A percentile compares a stretch with the other conserved stretches of the same genome.
These are phyloP conservation scores for Dolichotis patagonum DNA, from an alignment of 2,113 vertebrate genomes.

Conservation along the genomic window DNA sequence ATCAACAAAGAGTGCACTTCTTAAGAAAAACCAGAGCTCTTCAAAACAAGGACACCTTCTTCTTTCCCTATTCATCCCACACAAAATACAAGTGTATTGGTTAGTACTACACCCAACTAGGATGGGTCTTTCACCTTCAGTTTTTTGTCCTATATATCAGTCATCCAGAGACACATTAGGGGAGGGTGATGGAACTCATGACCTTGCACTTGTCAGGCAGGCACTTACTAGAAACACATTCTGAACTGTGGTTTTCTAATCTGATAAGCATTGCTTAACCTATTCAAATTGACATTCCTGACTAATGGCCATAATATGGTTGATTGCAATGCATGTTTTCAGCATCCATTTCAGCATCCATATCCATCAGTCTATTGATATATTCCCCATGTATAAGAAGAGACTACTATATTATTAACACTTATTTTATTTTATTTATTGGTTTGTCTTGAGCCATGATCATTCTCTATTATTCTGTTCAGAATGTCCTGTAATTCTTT, in stretches of 20 bases:
- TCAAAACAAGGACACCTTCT: neutral
- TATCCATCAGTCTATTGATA: neutral
- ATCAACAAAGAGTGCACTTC: neutral
- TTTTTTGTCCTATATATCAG: neutral
- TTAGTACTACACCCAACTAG: neutral
- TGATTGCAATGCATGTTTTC: neutral
- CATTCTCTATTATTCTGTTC: too few relatives aligned
- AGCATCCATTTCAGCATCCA: neutral
- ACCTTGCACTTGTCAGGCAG: too few relatives aligned
- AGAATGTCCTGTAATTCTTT: too few relatives aligned
- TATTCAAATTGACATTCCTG: neutral
- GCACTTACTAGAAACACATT: too few relatives aligned
- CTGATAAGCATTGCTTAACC: neutral
- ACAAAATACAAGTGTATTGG: neutral
- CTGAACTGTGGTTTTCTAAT: neutral
- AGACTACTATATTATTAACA: neutral
- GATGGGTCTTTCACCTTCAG: neutral
- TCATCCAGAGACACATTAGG: too few relatives aligned
- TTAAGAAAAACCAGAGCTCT: neutral
- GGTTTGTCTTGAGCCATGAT: neutral
- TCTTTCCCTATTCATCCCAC: neutral
- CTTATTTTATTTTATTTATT: neutral
- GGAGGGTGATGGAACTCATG: too few relatives aligned
- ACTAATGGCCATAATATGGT: neutral
- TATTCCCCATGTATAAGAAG: neutral